Base-by-base conservation (phyloP, 1,140 invertebrate species). In the Calycopis cecrops region DNA sequence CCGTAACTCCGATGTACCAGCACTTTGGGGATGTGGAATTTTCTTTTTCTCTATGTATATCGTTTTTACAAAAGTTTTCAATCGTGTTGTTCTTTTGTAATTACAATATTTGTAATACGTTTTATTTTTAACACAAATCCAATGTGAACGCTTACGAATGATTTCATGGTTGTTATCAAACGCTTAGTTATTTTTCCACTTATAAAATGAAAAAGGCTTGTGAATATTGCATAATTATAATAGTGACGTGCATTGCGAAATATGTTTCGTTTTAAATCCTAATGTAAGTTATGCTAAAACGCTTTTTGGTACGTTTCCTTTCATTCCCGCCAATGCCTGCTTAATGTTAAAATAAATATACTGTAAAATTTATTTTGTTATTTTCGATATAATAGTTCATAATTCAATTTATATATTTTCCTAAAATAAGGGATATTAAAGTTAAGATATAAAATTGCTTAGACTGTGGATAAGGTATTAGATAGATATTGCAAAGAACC, bases 171-270 rank as follows among this genome's bases (percentile, higher is more conserved):
- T 69, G 61, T 66, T 66, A 48, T 58, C 44, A 47, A 58, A 62
- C 52, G 55, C 60, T 68, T 62, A 50, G 35, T 48, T 53, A 62
- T 57, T 58, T n/a, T 49, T 55, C 51, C 54, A 52, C 44, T 16
- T 64, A 48, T 58, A 57, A 56, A 61, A 38, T 56, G 33, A 56
- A 28, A 28, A 82, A 80, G 76, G 76, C 76, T 83, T 83, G 77
- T 83, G 79, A 79, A 76, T 78, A 79, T 57, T 67, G 71, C 77
- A 57, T 71, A 67, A 63, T 66, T 57, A 63, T 48, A 72, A 67
- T 56, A 55, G 48, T 62, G 54, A 60, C 59, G 53, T 51, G 60
- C 56, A 33, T 54, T 63, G 65, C 66, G 65, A 68, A 64, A 68
- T 53, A 65, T 42, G 40, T 44, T 53, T 37, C 14, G 51, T 14